A percentile compares a stretch with the other conserved stretches of the same genome.
phyloP scores from a whole-genome alignment of 1,140 invertebrate genomes.

The Heliconius nattereri region DNA sequence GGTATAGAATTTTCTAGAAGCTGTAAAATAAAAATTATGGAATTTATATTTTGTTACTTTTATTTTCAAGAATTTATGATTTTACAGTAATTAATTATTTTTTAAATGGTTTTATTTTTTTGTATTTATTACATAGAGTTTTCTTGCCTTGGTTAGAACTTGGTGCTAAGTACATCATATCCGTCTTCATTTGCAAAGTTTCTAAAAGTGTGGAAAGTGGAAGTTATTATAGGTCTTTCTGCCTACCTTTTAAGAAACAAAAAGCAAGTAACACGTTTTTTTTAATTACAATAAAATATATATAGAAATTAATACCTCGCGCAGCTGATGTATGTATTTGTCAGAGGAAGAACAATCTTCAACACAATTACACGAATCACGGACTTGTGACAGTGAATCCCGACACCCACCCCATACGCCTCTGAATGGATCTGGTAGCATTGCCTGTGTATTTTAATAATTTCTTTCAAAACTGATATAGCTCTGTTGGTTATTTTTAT shows the following conservation, averaged over 20 bases:
- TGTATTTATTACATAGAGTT: background rate
- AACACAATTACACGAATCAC: constrained; percentile 85
- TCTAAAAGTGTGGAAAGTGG: background rate
- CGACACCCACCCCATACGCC: constrained; percentile 97
- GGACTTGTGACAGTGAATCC: constrained; percentile 92
- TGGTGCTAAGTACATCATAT: too few relatives aligned
- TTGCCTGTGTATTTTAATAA: constrained; percentile 81
- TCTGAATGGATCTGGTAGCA: constrained; percentile 94
- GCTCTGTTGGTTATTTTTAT: too few relatives aligned
- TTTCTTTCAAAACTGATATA: too few relatives aligned
- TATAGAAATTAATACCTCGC: constrained; percentile 81
- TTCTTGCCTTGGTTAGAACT: too few relatives aligned
- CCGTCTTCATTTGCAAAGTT: too few relatives aligned
- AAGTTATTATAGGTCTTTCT: background rate
- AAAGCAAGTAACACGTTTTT: background rate
- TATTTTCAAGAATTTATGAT: too few relatives aligned
- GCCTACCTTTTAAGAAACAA: too few relatives aligned
- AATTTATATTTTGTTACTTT: too few relatives aligned
- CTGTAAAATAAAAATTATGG: constrained; percentile 39
- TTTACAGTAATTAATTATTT: background rate
- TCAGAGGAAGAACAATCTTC: constrained; percentile 87
- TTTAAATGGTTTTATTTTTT: too few relatives aligned
- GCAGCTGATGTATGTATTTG: constrained; percentile 91
- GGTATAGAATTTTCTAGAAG: constrained; percentile 89
- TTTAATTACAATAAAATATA: background rate